Conservation (phyloP, 1,140 invertebrate species). For the Bacillus rossius region DNA sequence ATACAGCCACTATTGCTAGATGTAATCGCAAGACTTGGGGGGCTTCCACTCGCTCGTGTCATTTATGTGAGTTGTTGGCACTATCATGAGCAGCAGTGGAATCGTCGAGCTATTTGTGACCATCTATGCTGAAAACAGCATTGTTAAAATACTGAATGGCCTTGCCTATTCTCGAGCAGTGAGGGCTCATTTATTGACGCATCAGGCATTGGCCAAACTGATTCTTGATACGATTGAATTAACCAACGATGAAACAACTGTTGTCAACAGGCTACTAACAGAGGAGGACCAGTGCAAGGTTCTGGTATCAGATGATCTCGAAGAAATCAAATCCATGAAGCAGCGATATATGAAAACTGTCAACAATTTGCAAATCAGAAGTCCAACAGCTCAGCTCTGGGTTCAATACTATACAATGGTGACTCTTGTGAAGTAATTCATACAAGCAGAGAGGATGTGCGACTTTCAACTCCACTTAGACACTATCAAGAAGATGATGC, state of each 20-base stretch:
- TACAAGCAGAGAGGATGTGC: conserved; percentile 36
- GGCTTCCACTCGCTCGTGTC: conserved; percentile 38
- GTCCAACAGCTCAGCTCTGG: conserved; percentile 28
- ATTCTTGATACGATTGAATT: conserved; percentile 19
- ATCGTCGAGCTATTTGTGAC: conserved; percentile 30
- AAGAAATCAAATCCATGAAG: not conserved
- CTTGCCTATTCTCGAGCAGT: no score
- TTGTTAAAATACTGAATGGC: conserved; percentile 36
- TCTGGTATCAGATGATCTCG: not conserved
- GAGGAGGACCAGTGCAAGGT: not conserved
- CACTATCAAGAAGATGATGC: conserved; percentile 38
- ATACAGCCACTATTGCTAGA: conserved; percentile 21
- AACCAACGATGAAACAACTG: not conserved
- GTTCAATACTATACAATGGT: conserved; percentile 39
- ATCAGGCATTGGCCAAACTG: conserved; percentile 29
- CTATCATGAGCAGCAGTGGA: conserved; percentile 37
- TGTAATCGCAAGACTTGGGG: conserved; percentile 23
- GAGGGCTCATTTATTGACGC: conserved; percentile 37
- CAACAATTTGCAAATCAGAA: not conserved
- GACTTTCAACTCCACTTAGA: conserved; percentile 40
- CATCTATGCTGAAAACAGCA: conserved; percentile 31
- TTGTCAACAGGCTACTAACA: not conserved
- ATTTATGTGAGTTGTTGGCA: conserved; percentile 36
- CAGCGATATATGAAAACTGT: not conserved
- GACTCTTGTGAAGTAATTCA: conserved; percentile 32